Percentiles rank a stretch among this genome's conserved stretches.
Evolutionary conservation across 2,888 invertebrate genomes (phyloP).

Genomic region (Ormyrus rosae): DNA sequence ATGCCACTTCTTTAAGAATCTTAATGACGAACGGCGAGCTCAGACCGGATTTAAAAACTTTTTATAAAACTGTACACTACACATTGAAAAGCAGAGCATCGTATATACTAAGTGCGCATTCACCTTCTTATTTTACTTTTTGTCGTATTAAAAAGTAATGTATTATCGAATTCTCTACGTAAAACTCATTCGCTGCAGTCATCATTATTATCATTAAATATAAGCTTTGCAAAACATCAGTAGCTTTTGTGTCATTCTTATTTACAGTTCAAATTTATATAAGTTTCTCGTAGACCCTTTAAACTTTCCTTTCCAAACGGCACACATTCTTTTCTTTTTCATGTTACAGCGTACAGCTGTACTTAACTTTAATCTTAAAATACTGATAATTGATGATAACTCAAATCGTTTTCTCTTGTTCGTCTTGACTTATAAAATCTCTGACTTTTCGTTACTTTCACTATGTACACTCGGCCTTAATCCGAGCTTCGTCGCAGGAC

Average conservation of each 20-base stretch:
- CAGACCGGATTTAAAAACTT: conserved; percentile 53
- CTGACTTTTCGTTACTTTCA: conserved; percentile 52
- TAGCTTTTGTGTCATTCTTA: conserved; percentile 28
- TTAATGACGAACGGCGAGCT: conserved; percentile 54
- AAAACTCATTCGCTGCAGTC: conserved; percentile 53
- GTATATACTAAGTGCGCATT: conserved; percentile 47
- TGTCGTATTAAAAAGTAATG: conserved; percentile 48
- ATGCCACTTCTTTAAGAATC: conserved; percentile 57
- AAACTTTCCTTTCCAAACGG: conserved; percentile 33
- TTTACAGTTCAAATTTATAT: conserved; percentile 40
- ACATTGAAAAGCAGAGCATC: conserved; percentile 57
- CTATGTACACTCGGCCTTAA: conserved; percentile 55
- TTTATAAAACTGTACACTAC: conserved; percentile 59
- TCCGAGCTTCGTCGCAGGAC: conserved; percentile 52
- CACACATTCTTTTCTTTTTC: conserved; percentile 34
- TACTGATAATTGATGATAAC: conserved; percentile 60
- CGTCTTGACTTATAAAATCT: conserved; percentile 46
- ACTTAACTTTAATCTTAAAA: conserved; percentile 58
- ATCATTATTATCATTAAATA: conserved; percentile 43
- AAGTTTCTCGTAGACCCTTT: conserved; percentile 23
- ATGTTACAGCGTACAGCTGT: conserved; percentile 45
- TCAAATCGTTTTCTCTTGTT: conserved; percentile 38
- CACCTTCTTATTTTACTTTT: conserved; percentile 25
- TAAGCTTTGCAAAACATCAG: conserved; percentile 44
- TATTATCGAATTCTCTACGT: conserved; percentile 45